Evolutionary conservation across 2,113 vertebrate species (phyloP).

Genomic region (Asarcornis scutulata): DNA sequence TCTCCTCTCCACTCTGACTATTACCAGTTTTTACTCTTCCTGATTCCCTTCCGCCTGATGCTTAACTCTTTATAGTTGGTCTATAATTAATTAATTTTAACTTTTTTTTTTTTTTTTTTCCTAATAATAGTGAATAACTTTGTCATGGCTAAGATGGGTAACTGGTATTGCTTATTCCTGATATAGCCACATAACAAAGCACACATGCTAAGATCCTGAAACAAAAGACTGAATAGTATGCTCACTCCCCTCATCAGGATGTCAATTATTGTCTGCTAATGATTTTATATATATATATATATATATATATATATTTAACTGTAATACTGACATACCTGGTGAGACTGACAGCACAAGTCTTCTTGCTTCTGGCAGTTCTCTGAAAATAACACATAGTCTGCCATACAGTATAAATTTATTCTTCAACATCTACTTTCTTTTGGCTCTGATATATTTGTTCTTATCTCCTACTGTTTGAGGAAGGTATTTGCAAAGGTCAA

Average conservation of each 20-base stretch:
- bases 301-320: no score
- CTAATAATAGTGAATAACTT: neutral
- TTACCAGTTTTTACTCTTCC: neutral
- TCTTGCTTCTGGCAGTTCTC: neutral
- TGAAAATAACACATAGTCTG: neutral
- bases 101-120: neutral
- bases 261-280: neutral
- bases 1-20: neutral
- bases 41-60: neutral
- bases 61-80: neutral
- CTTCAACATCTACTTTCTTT: neutral
- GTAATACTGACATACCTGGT: neutral
- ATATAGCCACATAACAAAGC: neutral
- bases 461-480: neutral
- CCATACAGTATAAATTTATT: neutral
- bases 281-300: no score
- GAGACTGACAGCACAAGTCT: neutral
- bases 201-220: neutral
- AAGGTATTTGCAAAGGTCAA: conserved; percentile 25
- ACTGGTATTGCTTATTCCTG: neutral
- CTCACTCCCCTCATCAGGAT: neutral
- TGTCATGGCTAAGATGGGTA: neutral
- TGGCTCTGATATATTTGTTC: neutral
- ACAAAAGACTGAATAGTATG: neutral
- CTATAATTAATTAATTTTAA: neutral